phyloP scores from a whole-genome alignment of 1,140 invertebrate species.

The Grapholita molesta region DNA sequence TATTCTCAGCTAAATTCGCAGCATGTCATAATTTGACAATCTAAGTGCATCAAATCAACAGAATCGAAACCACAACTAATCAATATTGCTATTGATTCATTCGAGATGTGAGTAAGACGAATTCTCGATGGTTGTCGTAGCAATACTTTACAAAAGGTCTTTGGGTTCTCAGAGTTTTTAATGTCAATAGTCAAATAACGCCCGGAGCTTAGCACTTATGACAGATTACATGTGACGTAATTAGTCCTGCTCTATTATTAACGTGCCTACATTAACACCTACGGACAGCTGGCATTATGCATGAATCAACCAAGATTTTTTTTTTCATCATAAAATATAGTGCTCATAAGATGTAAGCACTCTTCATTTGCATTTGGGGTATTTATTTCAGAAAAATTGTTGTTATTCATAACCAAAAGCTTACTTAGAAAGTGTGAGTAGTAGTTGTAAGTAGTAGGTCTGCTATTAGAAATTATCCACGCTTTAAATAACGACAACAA shows the following conservation, averaged over 20 bases:
- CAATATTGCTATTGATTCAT: slow-evolving; percentile 28
- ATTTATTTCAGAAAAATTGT: no score
- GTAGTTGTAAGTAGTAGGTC: no score
- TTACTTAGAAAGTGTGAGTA: no score
- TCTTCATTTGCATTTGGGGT: background rate
- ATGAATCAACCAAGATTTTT: background rate
- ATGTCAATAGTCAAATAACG: slow-evolving; percentile 63
- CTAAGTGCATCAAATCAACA: slow-evolving; percentile 23
- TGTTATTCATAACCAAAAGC: no score
- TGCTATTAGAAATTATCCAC: no score
- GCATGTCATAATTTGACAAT: background rate
- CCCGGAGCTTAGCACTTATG: slow-evolving; percentile 34
- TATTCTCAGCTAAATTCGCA: background rate
- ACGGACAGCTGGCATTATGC: background rate
- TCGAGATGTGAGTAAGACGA: slow-evolving; percentile 46
- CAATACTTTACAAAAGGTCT: slow-evolving; percentile 57
- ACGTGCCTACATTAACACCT: slow-evolving; percentile 15
- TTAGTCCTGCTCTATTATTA: slow-evolving; percentile 23
- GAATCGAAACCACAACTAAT: slow-evolving; percentile 27
- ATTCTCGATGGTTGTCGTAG: slow-evolving; percentile 45
- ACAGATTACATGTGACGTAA: slow-evolving; percentile 29
- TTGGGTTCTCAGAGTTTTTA: slow-evolving; percentile 66
- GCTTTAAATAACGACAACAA: no score
- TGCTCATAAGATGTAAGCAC: background rate
- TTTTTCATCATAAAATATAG: background rate